Base-by-base conservation (phyloP, 2,113 vertebrate genomes). In the Pomatorhinus ruficollis region DNA sequence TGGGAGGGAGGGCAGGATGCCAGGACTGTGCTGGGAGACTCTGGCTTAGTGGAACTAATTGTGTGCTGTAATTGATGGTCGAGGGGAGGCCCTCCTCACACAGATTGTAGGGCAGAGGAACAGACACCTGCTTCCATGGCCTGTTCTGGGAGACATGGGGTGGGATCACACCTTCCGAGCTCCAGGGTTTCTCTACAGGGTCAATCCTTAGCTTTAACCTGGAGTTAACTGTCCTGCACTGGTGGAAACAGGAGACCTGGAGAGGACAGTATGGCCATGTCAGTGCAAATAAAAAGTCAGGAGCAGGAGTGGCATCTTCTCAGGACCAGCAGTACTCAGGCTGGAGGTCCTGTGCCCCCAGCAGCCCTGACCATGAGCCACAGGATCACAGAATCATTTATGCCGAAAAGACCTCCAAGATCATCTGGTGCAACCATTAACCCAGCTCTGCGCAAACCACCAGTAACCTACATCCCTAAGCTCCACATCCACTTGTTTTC, bases 1-100 rank as follows among this genome's bases (percentile, higher is more conserved):
- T 95, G 87, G 95, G 95, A 93, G 94, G 89, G 47, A 85, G 69
- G 84, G 94, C 89, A 53, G 27, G 72, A 79, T 89, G 89, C 94
- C 93, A 94, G 75, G 77, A 5, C 78, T 82, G 50, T 66, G 80
- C 83, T 71, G 69, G 85, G 89, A 81, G 63, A 76, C 57, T 68
- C 56, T 68, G 1, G 7, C 81, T 92, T 49, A 61, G 84, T 59
- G 66, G 66, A 84, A 80, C 86, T 77, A 24, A 81, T 79, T 70
- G 81, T 72, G 65, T 76, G 61, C 61, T 79, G 84, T 87, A 95
- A 95, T 61, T 94, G 89, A 87, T 87, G 95, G 80, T 52, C 75
- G 20, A 59, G 19, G 80, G 44, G 33, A 75, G 35, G 37, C 50
- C 9, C 65, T 80, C 68, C 71, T 47, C 45, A 5, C 50, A 33